Conservation (phyloP, 2,113 vertebrate species). For the Eulacestoma nigropectus region DNA sequence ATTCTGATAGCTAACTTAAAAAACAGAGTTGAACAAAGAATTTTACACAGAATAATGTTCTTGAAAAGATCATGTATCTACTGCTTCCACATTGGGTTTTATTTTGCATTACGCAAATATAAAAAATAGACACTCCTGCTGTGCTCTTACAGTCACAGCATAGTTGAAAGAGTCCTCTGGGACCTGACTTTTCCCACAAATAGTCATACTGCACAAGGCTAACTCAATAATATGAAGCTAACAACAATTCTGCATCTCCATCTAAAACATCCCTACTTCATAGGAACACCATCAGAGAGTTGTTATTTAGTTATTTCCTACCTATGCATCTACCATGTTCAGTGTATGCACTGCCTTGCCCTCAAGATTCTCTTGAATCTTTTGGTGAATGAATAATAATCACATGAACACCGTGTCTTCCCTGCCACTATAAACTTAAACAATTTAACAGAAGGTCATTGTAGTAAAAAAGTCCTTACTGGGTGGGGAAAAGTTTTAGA, state of each 20-base stretch:
- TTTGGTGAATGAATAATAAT: background rate
- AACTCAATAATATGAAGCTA: conserved; percentile 22
- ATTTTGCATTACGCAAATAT: conserved; percentile 33
- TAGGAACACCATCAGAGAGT: background rate
- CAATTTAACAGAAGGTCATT: background rate
- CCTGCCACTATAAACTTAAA: background rate
- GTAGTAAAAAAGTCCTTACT: background rate
- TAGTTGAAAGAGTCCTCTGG: conserved; percentile 2
- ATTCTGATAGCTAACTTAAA: background rate
- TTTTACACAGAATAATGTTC: conserved; percentile 10
- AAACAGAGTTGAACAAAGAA: conserved; percentile 18
- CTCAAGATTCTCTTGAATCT: background rate
- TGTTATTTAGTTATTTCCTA: background rate
- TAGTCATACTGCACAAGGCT: conserved; percentile 8
- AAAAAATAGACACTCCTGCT: conserved; percentile 12
- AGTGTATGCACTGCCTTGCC: background rate
- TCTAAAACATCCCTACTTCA: background rate
- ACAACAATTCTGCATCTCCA: background rate
- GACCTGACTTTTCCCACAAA: conserved; percentile 16
- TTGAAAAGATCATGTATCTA: conserved; percentile 25
- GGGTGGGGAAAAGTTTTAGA: background rate
- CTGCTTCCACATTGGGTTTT: background rate
- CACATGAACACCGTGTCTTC: background rate
- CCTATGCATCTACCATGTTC: background rate
- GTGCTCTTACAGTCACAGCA: conserved; percentile 1